Evolutionary conservation across 2,888 invertebrate genomes (phyloP).

Genomic region (Hypercompe scribonia): DNA sequence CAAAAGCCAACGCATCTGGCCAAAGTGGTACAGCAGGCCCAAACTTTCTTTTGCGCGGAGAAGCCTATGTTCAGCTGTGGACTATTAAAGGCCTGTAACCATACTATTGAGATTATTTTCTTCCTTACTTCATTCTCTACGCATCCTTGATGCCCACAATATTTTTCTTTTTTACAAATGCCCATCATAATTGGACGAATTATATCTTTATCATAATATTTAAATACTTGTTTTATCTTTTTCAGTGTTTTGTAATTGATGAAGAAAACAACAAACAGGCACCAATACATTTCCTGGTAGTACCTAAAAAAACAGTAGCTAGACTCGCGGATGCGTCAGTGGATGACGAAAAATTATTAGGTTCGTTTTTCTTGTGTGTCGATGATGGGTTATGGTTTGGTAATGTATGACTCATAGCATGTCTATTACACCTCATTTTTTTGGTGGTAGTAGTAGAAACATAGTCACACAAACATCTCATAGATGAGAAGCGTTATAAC

Average conservation of each 20-base stretch:
- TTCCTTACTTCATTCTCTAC: no score
- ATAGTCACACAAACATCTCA: no score
- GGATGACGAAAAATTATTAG: constrained; percentile 89
- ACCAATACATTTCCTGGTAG: constrained; percentile 96
- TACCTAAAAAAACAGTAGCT: constrained; percentile 93
- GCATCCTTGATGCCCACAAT: no score
- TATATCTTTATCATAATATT: not conserved
- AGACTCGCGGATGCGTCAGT: constrained; percentile 90
- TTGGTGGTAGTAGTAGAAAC: no score
- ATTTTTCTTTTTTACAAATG: not conserved
- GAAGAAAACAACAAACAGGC: constrained; percentile 95
- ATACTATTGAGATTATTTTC: not conserved
- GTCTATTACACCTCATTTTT: no score
- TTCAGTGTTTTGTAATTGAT: constrained; percentile 95
- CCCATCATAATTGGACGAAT: no score
- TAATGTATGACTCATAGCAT: not conserved
- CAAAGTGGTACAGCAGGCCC: no score
- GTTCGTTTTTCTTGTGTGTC: constrained; percentile 42
- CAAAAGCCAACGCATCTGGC: no score
- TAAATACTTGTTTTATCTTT: constrained; percentile 39
- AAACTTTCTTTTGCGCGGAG: no score
- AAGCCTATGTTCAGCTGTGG: no score
- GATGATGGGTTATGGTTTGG: not conserved
- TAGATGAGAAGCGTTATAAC: not conserved
- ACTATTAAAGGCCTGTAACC: no score